These are phyloP conservation scores for Ifrita kowaldi DNA, from an alignment of 2,113 vertebrate genomes.

Conservation along the genomic window DNA sequence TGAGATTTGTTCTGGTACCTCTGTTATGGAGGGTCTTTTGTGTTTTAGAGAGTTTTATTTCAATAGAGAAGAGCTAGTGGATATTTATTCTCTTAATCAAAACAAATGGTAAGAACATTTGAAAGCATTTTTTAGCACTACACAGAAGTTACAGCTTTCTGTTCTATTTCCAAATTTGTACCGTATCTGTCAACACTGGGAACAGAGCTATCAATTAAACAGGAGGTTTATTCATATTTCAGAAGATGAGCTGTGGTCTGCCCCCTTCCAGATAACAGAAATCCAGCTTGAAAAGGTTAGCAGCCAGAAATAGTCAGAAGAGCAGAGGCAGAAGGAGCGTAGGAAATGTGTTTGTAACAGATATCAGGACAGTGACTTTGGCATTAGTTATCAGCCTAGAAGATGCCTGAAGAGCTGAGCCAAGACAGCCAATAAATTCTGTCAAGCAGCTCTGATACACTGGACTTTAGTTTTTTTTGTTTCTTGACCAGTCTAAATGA, in stretches of 20 bases:
- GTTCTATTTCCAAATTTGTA: not conserved
- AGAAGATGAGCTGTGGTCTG: constrained; percentile 26
- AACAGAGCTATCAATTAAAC: constrained; percentile 40
- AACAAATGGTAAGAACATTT: not conserved
- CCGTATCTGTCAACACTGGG: not conserved
- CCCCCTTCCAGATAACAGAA: constrained; percentile 29
- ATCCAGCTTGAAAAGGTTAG: constrained; percentile 59
- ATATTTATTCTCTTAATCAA: not conserved
- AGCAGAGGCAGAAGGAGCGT: constrained; percentile 3
- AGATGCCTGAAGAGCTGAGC: constrained; percentile 34
- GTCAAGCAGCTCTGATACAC: constrained; percentile 3
- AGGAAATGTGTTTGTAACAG: constrained; percentile 55
- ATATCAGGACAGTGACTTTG: constrained; percentile 46
- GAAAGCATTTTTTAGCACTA: not conserved
- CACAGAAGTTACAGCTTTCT: not conserved
- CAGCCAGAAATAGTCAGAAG: constrained; percentile 25
- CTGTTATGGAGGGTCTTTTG: not conserved
- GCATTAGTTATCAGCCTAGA: constrained; percentile 27
- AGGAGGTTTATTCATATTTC: constrained; percentile 19
- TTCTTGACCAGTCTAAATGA: constrained; percentile 37
- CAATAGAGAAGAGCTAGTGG: not conserved
- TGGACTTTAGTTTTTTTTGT: not conserved
- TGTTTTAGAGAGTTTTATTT: not conserved
- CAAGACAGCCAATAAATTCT: constrained; percentile 40
- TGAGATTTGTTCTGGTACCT: not conserved